Evolutionary conservation across 2,797 vertebrate species (phyloP).

Genomic region (Oryzias sinensis): DNA sequence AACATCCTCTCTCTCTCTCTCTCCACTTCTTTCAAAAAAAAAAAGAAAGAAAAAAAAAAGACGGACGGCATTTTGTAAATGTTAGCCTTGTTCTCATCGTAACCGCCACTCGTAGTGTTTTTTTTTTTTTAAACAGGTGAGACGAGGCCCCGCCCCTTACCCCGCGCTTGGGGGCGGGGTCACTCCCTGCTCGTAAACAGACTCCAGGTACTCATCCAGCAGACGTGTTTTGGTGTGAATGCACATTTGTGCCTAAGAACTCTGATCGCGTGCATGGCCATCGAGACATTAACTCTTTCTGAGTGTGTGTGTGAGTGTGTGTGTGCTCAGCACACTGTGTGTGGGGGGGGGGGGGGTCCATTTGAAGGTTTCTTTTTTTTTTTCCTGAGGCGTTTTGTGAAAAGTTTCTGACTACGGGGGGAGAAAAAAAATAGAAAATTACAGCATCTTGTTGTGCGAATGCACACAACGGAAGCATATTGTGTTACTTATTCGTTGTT

Average conservation of each 20-base stretch:
- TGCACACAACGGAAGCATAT: conserved; percentile 79
- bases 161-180: conserved; percentile 8
- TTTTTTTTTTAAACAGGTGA: conserved; percentile 27
- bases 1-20: conserved; percentile 72
- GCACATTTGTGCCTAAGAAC: conserved; percentile 85
- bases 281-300: conserved; percentile 84
- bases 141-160: too few species aligned
- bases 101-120: conserved; percentile 60
- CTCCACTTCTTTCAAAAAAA: conserved; percentile 74
- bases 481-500: conserved; percentile 83
- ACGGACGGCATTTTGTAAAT: conserved; percentile 63
- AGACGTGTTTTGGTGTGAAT: conserved; percentile 71
- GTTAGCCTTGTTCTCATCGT: conserved; percentile 65
- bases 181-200: conserved; percentile 71
- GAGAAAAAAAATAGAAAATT: conserved; percentile 41
- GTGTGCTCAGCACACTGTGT: conserved; percentile 75
- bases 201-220: conserved; percentile 76
- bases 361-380: conserved; percentile 67
- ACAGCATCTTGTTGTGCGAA: conserved; percentile 80
- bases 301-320: conserved; percentile 57
- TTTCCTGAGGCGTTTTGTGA: conserved; percentile 78
- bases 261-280: conserved; percentile 80
- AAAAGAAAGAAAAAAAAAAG: conserved; percentile 35
- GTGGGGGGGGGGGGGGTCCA: conserved; percentile 70
- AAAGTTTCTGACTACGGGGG: conserved; percentile 72